Evolutionary conservation across 2,888 invertebrate species (phyloP).

Genomic region (Drosophila borborema): DNA sequence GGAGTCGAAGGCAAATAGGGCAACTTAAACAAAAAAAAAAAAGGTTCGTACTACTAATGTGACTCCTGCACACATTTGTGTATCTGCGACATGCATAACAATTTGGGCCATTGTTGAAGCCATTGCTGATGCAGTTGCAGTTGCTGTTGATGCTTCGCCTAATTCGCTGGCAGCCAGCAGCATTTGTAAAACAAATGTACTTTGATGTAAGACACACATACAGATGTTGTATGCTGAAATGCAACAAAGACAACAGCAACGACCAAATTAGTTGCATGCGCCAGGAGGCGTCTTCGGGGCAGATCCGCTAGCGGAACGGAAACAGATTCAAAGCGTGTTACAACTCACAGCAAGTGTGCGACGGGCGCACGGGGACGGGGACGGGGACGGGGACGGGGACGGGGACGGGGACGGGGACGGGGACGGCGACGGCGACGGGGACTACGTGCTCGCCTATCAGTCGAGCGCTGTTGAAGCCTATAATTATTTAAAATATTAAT

Average conservation of each 20-base stretch:
- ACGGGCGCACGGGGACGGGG: background rate
- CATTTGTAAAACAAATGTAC: conserved; percentile 68
- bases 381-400: background rate
- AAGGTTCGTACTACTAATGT: conserved; percentile 28
- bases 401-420: background rate
- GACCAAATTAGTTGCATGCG: conserved; percentile 44
- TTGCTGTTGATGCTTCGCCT: conserved; percentile 35
- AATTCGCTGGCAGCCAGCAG: conserved; percentile 64
- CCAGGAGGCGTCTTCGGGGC: background rate
- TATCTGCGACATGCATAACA: conserved; percentile 44
- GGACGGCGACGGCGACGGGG: background rate
- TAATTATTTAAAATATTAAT: conserved; percentile 26
- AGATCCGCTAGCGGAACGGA: conserved; percentile 7
- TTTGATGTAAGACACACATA: conserved; percentile 74
- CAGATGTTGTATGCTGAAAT: conserved; percentile 33
- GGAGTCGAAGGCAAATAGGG: background rate
- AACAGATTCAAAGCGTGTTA: conserved; percentile 43
- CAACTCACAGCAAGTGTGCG: background rate
- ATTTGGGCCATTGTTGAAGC: conserved; percentile 40
- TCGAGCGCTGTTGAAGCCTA: background rate
- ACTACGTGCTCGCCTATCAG: conserved; percentile 33
- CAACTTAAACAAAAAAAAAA: conserved; percentile 25
- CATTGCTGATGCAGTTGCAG: background rate
- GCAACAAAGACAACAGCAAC: conserved; percentile 37
- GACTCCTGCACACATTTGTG: conserved; percentile 53